Conservation (phyloP, 2,888 invertebrate genomes). For the Syritta pipiens region DNA sequence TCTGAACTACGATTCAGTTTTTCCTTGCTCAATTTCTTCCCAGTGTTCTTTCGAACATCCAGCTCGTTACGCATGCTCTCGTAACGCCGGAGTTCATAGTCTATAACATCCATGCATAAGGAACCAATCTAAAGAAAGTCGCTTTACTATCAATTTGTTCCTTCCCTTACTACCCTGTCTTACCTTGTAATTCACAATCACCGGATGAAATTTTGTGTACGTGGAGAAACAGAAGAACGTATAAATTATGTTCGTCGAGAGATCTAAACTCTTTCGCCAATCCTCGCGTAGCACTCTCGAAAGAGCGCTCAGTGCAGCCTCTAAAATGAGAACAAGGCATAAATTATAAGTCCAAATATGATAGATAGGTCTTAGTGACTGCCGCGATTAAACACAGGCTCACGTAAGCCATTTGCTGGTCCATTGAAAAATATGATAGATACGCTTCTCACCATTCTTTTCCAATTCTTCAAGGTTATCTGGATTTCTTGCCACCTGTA, state of each 20-base stretch:
- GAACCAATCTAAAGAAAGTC: conserved; percentile 89
- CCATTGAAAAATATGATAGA: too few species aligned
- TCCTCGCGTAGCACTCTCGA: conserved; percentile 97
- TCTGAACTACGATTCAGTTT: conserved; percentile 77
- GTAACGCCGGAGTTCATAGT: conserved; percentile 95
- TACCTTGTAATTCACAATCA: conserved; percentile 96
- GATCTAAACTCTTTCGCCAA: conserved; percentile 97
- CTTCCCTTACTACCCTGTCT: conserved; percentile 18
- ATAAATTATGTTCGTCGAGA: conserved; percentile 97
- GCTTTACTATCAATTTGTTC: neutral
- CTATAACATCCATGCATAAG: conserved; percentile 96
- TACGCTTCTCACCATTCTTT: conserved; percentile 94
- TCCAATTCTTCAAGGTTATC: conserved; percentile 96
- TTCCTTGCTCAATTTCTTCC: conserved; percentile 76
- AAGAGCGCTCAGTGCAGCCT: conserved; percentile 96
- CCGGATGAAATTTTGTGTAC: conserved; percentile 95
- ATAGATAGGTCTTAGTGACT: too few species aligned
- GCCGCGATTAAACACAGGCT: too few species aligned
- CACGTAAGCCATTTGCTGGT: too few species aligned
- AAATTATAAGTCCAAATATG: too few species aligned
- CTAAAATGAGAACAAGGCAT: conserved; percentile 80
- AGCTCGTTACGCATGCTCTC: conserved; percentile 93
- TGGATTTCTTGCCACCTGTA: conserved; percentile 94
- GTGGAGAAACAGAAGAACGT: conserved; percentile 98
- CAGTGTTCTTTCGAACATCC: conserved; percentile 80